Evolutionary conservation across 2,888 invertebrate genomes (phyloP), one percentile per base, ranked within the genome.

Genomic region (Melieria picta): DNA sequence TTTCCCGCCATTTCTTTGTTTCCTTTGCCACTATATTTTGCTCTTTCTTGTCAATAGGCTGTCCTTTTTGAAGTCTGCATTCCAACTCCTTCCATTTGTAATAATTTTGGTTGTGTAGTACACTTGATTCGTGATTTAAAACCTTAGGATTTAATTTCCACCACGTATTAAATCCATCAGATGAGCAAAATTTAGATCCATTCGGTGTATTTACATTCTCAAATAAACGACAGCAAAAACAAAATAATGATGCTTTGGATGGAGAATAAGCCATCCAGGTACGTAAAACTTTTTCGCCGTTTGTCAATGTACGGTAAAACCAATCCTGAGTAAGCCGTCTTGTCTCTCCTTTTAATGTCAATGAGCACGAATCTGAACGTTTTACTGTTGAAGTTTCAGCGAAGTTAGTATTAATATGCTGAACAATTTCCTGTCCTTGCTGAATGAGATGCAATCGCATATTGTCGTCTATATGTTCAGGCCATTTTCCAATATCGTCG

Each of bases 311-410:
- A 88, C 77, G 89, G 90, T 2, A 92, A 82, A 97, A 97, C 86
- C 89, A 93, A 75, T 62, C 45, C 47, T 94, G 93, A 90, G 97
- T 94, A 90, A 90, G 90, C 79, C 89, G 89, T 60, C 90, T 91
- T 30, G 30, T 30, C 30, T 30, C 30, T 30, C 30, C 30, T 30
- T 30, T 30, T 30, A 30, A 30, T 30, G 30, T 30, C 30, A 30
- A 30, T 30, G 30, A 30, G 30, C 30, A 30, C 30, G 30, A 30
- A 30, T 30, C 30, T 30, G 30, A 30, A 30, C 30, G 30, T 30
- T 30, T 30, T 30, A 30, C 30, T 30, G 30, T 30, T 30, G 30
- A 30, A 30, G 30, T 30, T 30, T 30, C 30, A 30, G 30, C 30
- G 30, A 30, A 30, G 30, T 30, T 30, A 30, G 30, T 30, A 30